Percentiles rank a stretch among this genome's conserved stretches.
phyloP scores from a whole-genome alignment of 2,797 vertebrate species.

The Naso thynnoides region DNA sequence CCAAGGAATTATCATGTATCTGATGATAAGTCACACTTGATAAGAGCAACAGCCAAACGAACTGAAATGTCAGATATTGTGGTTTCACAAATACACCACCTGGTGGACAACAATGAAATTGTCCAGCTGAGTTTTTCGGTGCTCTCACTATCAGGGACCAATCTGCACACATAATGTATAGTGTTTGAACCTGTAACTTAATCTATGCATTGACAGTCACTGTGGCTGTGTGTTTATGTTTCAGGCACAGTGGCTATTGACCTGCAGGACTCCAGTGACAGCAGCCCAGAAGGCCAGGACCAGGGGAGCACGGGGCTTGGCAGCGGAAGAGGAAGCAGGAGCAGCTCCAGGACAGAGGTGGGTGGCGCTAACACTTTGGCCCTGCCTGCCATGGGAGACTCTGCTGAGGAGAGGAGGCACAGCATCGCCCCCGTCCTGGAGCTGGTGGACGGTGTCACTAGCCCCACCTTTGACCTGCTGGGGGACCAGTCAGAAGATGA shows the following conservation, averaged over 20 bases:
- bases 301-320: slow-evolving; percentile 56
- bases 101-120: slow-evolving; percentile 59
- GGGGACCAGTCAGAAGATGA: slow-evolving; percentile 89
- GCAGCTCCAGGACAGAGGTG: slow-evolving; percentile 77
- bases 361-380: slow-evolving; percentile 82
- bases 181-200: not conserved
- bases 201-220: not conserved
- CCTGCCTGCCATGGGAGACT: slow-evolving; percentile 78
- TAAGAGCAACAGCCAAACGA: slow-evolving; percentile 46
- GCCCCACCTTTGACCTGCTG: slow-evolving; percentile 86
- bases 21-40: slow-evolving; percentile 51
- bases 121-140: not conserved
- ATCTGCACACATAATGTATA: not conserved
- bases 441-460: slow-evolving; percentile 84
- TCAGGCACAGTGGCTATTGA: slow-evolving; percentile 90
- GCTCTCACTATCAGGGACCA: not conserved
- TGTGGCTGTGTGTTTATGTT: slow-evolving; percentile 10
- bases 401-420: slow-evolving; percentile 82
- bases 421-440: slow-evolving; percentile 90
- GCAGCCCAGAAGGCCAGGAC: slow-evolving; percentile 85
- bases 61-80: slow-evolving; percentile 47
- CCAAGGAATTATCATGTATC: slow-evolving; percentile 23
- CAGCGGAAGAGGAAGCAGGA: slow-evolving; percentile 71
- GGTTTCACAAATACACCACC: slow-evolving; percentile 65
- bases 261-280: slow-evolving; percentile 88